A percentile compares a stretch with the other conserved stretches of the same genome.
Conservation (phyloP, 1,140 invertebrate species). For the Heliconius hermathena region DNA sequence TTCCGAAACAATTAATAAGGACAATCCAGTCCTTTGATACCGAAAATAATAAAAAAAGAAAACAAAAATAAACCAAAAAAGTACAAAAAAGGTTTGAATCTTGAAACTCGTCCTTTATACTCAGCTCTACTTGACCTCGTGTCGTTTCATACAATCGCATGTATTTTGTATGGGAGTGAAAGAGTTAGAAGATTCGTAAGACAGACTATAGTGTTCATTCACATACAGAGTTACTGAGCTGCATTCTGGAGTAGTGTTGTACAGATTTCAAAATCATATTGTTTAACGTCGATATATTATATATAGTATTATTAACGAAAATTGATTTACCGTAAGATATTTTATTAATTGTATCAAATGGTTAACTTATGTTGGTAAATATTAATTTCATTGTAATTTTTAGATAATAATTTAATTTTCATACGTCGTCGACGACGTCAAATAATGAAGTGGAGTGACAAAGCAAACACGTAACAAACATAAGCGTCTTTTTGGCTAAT, state of each 20-base stretch:
- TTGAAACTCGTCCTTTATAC: conserved; percentile 52
- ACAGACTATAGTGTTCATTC: conserved; percentile 68
- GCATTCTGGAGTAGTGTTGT: conserved; percentile 69
- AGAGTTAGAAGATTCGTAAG: conserved; percentile 44
- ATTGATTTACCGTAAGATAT: not conserved
- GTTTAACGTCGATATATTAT: conserved; percentile 13
- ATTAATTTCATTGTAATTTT: no score
- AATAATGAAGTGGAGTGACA: no score
- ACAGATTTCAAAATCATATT: conserved; percentile 20
- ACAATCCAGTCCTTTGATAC: conserved; percentile 15
- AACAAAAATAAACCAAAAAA: conserved; percentile 21
- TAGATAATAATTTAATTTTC: no score
- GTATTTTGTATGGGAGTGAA: conserved; percentile 32
- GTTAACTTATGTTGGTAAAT: not conserved
- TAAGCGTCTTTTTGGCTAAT: no score
- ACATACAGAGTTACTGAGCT: conserved; percentile 65
- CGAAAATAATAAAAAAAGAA: conserved; percentile 22
- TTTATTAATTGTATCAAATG: not conserved
- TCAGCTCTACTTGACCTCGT: conserved; percentile 48
- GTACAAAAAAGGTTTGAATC: conserved; percentile 44
- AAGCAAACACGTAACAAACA: no score
- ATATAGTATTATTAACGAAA: no score
- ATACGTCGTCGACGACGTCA: no score
- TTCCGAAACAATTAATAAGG: conserved; percentile 29
- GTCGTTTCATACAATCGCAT: conserved; percentile 42